These are phyloP conservation scores for Pteronura brasiliensis DNA, from an alignment of 2,113 vertebrate genomes.

Conservation along the genomic window DNA sequence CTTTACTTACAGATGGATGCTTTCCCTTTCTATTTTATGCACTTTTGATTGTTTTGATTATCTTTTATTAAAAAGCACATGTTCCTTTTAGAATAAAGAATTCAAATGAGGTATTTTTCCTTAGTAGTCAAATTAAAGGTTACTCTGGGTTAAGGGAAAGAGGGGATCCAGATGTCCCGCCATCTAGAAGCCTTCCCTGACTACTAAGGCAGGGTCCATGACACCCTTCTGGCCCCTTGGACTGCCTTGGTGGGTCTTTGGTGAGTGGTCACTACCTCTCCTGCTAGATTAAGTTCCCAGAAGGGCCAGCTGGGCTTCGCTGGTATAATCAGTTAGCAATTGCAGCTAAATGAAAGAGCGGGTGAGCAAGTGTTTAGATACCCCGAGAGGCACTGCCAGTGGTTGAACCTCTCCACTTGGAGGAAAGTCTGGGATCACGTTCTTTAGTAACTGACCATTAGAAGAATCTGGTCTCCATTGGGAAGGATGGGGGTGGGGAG, in stretches of 20 bases:
- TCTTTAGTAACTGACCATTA: neutral
- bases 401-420: neutral
- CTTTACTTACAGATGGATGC: neutral
- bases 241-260: neutral
- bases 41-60: constrained; percentile 51
- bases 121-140: constrained; percentile 47
- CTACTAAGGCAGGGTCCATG: neutral
- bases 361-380: neutral
- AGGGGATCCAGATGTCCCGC: constrained; percentile 36
- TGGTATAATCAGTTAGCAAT: neutral
- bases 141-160: constrained; percentile 43
- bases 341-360: neutral
- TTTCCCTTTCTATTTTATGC: constrained; percentile 44
- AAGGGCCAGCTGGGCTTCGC: neutral
- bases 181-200: constrained; percentile 17
- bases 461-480: neutral
- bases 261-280: neutral
- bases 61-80: constrained; percentile 55
- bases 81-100: constrained; percentile 58
- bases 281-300: neutral
- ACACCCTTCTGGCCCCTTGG: neutral
- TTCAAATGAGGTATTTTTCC: constrained; percentile 49
- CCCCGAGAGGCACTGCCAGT: neutral
- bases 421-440: neutral
- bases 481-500: neutral